These are phyloP conservation scores for Gallinago media DNA, from an alignment of 2,113 vertebrate genomes.

Conservation along the genomic window DNA sequence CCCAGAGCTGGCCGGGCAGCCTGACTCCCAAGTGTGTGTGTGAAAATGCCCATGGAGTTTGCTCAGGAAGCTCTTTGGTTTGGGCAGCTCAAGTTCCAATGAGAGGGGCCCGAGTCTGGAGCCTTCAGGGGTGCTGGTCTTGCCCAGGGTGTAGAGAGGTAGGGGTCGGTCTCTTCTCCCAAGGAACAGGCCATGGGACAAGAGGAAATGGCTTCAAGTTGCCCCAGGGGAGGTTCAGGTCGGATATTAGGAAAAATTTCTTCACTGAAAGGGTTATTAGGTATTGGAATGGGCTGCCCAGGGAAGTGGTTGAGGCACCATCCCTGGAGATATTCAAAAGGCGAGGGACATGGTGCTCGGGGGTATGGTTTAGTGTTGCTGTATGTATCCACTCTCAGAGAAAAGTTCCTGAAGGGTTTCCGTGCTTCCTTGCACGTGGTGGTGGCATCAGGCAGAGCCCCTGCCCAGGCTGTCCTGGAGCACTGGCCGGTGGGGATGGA, in stretches of 20 bases:
- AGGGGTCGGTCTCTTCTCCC: too few species aligned
- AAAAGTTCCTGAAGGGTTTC: background rate
- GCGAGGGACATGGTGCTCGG: too few species aligned
- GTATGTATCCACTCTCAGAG: background rate
- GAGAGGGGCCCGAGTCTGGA: rapidly evolving
- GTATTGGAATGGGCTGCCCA: too few species aligned
- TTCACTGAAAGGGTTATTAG: too few species aligned
- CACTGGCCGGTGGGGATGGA: rapidly evolving
- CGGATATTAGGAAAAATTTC: too few species aligned
- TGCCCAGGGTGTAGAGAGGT: too few species aligned
- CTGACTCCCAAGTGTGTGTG: rapidly evolving
- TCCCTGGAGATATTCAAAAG: too few species aligned
- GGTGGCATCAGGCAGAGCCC: background rate
- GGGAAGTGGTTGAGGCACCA: too few species aligned
- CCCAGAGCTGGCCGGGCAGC: background rate
- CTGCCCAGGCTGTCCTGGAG: background rate
- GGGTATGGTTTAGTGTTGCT: too few species aligned
- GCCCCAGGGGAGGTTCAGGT: too few species aligned
- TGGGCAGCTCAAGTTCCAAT: background rate
- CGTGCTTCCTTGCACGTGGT: rapidly evolving
- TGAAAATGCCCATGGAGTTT: background rate
- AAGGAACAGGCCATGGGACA: too few species aligned
- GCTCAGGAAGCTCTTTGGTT: background rate
- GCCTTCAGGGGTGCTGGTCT: background rate
- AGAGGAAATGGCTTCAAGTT: too few species aligned